Percentiles rank a stretch among this genome's conserved stretches.
phyloP scores from a whole-genome alignment of 1,140 invertebrate genomes.

The Drosophila lacertosa region DNA sequence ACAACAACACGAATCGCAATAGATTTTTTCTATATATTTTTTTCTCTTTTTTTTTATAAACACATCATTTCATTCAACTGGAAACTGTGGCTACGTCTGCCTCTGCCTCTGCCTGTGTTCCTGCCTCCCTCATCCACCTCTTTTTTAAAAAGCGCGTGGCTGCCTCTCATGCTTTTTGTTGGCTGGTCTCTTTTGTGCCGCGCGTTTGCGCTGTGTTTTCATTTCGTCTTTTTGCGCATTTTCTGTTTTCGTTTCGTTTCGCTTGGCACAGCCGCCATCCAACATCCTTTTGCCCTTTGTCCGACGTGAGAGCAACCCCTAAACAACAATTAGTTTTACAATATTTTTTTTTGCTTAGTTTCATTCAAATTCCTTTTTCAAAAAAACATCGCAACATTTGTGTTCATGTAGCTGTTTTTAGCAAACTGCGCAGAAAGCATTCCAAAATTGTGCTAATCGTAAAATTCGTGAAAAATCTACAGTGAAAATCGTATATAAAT shows the following conservation, averaged over 20 bases:
- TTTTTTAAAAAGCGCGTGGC: slow-evolving; percentile 36
- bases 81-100: slow-evolving; percentile 29
- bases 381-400: slow-evolving; percentile 7
- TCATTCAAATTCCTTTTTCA: background rate
- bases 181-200: slow-evolving; percentile 65
- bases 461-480: slow-evolving; percentile 40
- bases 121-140: background rate
- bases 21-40: slow-evolving; percentile 22
- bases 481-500: slow-evolving; percentile 38
- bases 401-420: background rate
- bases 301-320: slow-evolving; percentile 51
- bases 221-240: slow-evolving; percentile 71
- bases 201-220: slow-evolving; percentile 76
- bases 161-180: slow-evolving; percentile 32
- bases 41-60: slow-evolving; percentile 28
- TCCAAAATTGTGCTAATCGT: slow-evolving; percentile 38
- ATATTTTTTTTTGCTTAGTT: too few species aligned
- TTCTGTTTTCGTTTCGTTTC: slow-evolving; percentile 72
- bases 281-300: slow-evolving; percentile 46
- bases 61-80: slow-evolving; percentile 51
- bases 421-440: slow-evolving; percentile 43
- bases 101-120: background rate
- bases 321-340: slow-evolving; percentile 65
- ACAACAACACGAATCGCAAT: slow-evolving; percentile 18
- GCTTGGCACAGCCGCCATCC: slow-evolving; percentile 35